Evolutionary conservation across 2,113 vertebrate species (phyloP).

Genomic region (Amazona guildingii): DNA sequence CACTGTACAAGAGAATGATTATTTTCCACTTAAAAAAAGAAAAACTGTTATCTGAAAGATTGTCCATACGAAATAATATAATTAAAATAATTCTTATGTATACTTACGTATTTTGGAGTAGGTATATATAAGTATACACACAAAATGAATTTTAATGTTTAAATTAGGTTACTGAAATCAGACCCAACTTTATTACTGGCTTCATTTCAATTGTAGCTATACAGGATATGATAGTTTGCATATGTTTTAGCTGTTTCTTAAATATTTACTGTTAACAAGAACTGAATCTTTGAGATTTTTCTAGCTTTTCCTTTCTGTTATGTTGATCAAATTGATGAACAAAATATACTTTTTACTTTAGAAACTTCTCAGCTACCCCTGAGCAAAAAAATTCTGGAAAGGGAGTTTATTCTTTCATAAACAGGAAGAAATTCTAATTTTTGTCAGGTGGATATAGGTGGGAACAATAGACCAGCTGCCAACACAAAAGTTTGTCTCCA

Average conservation of each 20-base stretch:
- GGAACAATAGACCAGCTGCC: background rate
- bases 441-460: background rate
- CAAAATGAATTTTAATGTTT: background rate
- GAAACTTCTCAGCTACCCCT: background rate
- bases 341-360: background rate
- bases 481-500: background rate
- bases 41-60: background rate
- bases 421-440: background rate
- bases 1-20: background rate
- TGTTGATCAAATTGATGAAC: background rate
- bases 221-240: background rate
- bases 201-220: background rate
- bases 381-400: background rate
- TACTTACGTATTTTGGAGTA: background rate
- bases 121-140: background rate
- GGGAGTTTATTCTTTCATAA: background rate
- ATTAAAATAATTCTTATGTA: background rate
- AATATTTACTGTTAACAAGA: background rate
- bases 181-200: conserved; percentile 3
- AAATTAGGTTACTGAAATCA: conserved; percentile 24
- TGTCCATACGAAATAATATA: background rate
- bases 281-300: background rate
- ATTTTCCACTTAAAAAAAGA: background rate
- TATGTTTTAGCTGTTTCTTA: background rate
- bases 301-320: background rate